phyloP scores from a whole-genome alignment of 2,113 vertebrate genomes.

The Neolamprologus brichardi region DNA sequence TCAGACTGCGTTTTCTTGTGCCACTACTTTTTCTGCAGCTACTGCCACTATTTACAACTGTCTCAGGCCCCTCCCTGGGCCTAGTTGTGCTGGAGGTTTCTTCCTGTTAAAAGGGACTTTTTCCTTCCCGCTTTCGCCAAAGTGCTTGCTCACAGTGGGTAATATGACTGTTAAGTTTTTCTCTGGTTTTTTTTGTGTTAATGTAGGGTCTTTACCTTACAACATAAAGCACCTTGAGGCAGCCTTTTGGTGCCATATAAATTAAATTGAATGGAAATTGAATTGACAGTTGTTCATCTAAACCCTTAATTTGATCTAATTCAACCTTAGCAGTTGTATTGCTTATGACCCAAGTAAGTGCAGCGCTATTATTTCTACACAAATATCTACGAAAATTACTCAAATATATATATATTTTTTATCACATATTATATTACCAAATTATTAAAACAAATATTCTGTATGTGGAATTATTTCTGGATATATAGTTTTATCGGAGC shows the following conservation, averaged over 20 bases:
- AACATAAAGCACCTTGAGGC: background rate
- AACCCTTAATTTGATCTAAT: background rate
- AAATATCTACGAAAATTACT: background rate
- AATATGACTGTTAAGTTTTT: background rate
- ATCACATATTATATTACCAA: background rate
- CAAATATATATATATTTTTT: background rate
- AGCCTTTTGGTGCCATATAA: background rate
- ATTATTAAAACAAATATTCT: background rate
- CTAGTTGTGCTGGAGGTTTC: background rate
- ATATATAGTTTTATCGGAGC: rapidly evolving
- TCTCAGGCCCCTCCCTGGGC: background rate
- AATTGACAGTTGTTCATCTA: background rate
- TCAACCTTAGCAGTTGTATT: background rate
- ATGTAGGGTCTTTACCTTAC: background rate
- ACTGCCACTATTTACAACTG: background rate
- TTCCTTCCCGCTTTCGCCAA: background rate
- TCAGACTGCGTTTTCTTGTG: background rate
- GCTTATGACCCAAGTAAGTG: background rate
- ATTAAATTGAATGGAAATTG: background rate
- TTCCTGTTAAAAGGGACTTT: background rate
- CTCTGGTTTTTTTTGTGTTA: background rate
- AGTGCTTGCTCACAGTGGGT: background rate
- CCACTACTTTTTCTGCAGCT: background rate
- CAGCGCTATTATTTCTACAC: background rate
- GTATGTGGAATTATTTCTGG: background rate